Evolutionary conservation across 1,140 invertebrate species (phyloP), one percentile per base, ranked within the genome.

Genomic region (Microplitis demolitor): DNA sequence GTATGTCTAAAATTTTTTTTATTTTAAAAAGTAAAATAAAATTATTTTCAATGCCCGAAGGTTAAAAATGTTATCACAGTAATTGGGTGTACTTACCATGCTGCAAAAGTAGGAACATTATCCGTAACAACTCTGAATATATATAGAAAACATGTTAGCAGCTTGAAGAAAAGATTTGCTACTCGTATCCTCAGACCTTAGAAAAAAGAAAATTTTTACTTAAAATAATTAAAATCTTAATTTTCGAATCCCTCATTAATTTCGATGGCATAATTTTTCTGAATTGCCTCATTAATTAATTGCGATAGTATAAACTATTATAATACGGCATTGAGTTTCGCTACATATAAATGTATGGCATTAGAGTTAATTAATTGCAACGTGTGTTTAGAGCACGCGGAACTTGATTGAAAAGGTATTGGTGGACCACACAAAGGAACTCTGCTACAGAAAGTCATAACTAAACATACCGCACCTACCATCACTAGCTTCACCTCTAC

Each of bases 151-250:
- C 97, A 99, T 87, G 97, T 96, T 82, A 99, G 87, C 68, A 99
- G 88, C 89, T 99, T 99, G 89, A 99, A 95, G 85, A 98, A 93
- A 83, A 99, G 90, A 89, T 98, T 98, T 78, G 96, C 96, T 80
- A 98, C 95, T 84, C 97, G 94, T 89, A 99, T 98, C 80, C 97
- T 92, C 86, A 99, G 91, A 92, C 97, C 97, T 98, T 90, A 62
- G 91, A 92, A 74, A 34, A 79, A 51, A 71, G 9, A 58, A 74
- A 63, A 45, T 33, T 37, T 34, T 4, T 53, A 35, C 37, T 35
- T 71, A 13, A n/a, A 45, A 50, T 3, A 34, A 5, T 24, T 24
- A 24, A 24, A 24, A 24, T 24, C 24, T 24, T 24, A 24, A 24
- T 24, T 24, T 24, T 24, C 24, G 24, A 24, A 24, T 24, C 24